These are phyloP conservation scores for Megalonaias nervosa DNA, from an alignment of 1,140 invertebrate species.

Conservation along the genomic window DNA sequence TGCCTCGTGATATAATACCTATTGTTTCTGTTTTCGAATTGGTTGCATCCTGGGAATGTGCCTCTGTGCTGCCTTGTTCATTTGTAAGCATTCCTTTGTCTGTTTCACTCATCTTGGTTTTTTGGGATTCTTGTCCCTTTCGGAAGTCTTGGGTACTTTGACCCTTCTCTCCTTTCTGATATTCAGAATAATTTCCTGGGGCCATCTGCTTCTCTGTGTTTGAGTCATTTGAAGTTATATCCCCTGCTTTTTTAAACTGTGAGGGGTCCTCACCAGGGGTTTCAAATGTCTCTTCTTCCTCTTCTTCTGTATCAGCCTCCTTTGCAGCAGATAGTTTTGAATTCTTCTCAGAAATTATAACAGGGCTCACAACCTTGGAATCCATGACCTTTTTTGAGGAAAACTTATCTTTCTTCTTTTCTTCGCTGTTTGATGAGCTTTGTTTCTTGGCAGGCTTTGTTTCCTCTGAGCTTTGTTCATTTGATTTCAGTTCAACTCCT, in stretches of 20 bases:
- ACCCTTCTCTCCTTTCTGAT: neutral
- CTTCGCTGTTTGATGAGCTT: neutral
- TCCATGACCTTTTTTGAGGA: neutral
- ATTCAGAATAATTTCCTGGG: neutral
- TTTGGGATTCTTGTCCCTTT: neutral
- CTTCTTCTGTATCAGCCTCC: neutral
- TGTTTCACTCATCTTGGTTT: neutral
- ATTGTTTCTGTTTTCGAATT: too few species aligned
- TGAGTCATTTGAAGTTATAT: too few species aligned
- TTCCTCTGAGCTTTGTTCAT: constrained; percentile 4
- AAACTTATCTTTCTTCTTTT: constrained; percentile 12
- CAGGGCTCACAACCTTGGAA: neutral
- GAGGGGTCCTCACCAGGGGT: neutral
- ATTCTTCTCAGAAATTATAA: neutral
- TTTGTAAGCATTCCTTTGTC: neutral
- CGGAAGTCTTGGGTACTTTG: neutral
- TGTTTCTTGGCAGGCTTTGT: constrained; percentile 23
- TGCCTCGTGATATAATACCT: too few species aligned
- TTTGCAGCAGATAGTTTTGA: neutral
- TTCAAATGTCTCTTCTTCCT: neutral
- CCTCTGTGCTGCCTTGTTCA: neutral
- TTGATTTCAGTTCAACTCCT: constrained; percentile 10
- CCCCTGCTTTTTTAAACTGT: too few species aligned
- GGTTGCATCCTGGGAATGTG: neutral
- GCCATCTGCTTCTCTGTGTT: neutral